A percentile compares a stretch with the other conserved stretches of the same genome.
Conservation (phyloP, 2,113 vertebrate genomes). For the Oreocharis arfaki region DNA sequence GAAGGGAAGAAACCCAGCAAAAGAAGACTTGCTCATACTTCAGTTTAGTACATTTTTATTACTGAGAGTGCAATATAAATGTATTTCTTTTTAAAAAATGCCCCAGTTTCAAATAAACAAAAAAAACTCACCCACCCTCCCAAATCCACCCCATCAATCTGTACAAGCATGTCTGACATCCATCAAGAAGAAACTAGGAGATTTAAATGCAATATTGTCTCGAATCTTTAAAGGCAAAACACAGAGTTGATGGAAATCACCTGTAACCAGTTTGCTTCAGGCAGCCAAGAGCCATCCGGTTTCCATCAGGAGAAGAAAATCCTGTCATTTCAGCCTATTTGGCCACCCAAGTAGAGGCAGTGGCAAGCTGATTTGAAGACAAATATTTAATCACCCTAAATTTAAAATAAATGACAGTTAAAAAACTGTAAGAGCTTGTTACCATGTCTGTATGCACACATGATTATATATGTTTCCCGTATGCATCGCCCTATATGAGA, state of each 20-base stretch:
- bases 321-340: neutral
- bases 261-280: neutral
- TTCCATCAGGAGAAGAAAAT: neutral
- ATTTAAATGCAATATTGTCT: neutral
- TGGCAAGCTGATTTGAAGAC: neutral
- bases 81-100: neutral
- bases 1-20: neutral
- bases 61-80: neutral
- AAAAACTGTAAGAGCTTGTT: neutral
- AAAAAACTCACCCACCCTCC: neutral
- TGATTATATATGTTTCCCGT: neutral
- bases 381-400: neutral
- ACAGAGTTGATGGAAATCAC: neutral
- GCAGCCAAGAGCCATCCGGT: neutral
- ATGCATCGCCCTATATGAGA: neutral
- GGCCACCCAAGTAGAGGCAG: neutral
- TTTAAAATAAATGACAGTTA: neutral
- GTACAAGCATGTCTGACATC: neutral
- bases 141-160: neutral
- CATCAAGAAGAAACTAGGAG: neutral
- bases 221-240: neutral
- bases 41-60: neutral
- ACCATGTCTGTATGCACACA: neutral
- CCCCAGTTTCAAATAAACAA: neutral
- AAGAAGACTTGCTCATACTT: neutral